Evolutionary conservation across 2,797 vertebrate species (phyloP).

Genomic region (Neosilurus mollespiculum): DNA sequence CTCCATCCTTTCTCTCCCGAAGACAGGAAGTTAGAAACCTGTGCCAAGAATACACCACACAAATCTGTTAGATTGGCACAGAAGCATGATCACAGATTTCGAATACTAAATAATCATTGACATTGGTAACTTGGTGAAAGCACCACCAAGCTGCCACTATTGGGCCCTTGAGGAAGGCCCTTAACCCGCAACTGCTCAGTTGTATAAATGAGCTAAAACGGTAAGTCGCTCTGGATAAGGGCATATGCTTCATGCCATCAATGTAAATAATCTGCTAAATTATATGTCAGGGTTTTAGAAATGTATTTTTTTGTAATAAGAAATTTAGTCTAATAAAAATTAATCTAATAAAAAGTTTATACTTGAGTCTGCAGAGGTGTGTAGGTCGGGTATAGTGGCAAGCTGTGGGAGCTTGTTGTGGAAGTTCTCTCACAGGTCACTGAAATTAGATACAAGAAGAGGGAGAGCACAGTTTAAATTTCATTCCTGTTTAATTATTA

Average conservation of each 20-base stretch:
- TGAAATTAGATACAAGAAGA: slow-evolving; percentile 50
- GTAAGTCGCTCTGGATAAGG: too few species aligned
- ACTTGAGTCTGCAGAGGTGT: slow-evolving; percentile 81
- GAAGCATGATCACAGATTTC: background rate
- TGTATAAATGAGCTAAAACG: too few species aligned
- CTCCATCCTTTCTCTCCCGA: slow-evolving; percentile 74
- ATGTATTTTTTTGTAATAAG: too few species aligned
- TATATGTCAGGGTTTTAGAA: background rate
- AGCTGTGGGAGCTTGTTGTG: slow-evolving; percentile 78
- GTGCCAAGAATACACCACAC: slow-evolving; percentile 6
- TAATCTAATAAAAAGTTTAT: background rate
- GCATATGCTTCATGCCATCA: too few species aligned
- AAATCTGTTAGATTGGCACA: background rate
- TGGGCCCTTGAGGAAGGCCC: too few species aligned
- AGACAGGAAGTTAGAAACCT: slow-evolving; percentile 42
- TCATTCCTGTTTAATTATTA: background rate
- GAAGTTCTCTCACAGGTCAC: slow-evolving; percentile 82
- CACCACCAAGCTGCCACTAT: too few species aligned
- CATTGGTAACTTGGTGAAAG: too few species aligned
- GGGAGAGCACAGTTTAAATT: background rate
- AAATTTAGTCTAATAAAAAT: too few species aligned
- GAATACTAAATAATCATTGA: background rate
- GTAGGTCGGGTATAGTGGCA: slow-evolving; percentile 78
- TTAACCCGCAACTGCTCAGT: too few species aligned
- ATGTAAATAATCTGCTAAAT: background rate